Evolutionary conservation across 92 coral and sea anemone genomes (phyloP).

Genomic region (Zoanthus solanderi): DNA sequence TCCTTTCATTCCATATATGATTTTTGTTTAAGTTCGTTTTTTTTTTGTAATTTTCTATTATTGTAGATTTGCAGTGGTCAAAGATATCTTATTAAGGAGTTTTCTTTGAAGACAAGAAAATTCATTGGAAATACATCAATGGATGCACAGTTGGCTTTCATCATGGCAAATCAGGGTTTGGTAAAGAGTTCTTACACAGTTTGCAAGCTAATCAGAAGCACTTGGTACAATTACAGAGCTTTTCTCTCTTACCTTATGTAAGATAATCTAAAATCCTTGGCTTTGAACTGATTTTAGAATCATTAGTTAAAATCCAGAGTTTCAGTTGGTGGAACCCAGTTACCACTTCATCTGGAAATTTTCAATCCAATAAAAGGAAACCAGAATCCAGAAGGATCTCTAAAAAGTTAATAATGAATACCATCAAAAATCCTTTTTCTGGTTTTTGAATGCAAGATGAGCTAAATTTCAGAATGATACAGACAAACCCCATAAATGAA

Average conservation of each 20-base stretch:
- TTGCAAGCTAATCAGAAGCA: background rate
- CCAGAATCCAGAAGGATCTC: too few relatives aligned
- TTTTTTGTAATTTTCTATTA: background rate
- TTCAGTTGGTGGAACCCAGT: background rate
- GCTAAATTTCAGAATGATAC: too few relatives aligned
- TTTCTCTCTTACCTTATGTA: background rate
- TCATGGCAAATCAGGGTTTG: conserved; percentile 98
- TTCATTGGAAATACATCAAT: conserved; percentile 98
- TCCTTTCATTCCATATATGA: too few relatives aligned
- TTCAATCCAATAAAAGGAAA: background rate
- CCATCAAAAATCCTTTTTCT: too few relatives aligned
- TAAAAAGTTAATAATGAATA: too few relatives aligned
- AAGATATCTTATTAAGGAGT: conserved; percentile 82
- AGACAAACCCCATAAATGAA: too few relatives aligned
- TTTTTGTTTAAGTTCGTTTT: too few relatives aligned
- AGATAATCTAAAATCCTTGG: background rate
- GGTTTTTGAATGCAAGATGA: too few relatives aligned
- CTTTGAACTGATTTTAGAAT: background rate
- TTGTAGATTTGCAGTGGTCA: conserved; percentile 89
- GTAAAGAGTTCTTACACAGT: conserved; percentile 54
- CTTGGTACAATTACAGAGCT: background rate
- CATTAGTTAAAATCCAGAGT: background rate
- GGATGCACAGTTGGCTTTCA: conserved; percentile 95
- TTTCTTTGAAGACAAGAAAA: conserved; percentile 86
- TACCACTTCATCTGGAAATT: background rate